Conservation (phyloP, 2,113 vertebrate genomes). For the Coracopsis vasa region DNA sequence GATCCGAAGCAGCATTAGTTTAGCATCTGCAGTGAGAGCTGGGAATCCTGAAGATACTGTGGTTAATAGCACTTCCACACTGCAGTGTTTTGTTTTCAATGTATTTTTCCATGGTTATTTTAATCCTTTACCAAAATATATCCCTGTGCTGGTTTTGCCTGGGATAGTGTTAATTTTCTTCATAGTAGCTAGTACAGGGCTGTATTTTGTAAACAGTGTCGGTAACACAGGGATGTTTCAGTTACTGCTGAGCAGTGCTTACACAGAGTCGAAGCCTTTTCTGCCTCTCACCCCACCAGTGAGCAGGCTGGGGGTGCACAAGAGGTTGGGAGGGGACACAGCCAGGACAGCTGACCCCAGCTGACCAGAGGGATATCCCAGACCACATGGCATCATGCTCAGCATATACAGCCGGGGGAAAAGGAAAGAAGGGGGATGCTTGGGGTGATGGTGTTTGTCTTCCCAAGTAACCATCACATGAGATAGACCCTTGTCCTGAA, state of each 20-base stretch:
- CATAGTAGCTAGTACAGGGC: not conserved
- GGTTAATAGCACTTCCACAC: not conserved
- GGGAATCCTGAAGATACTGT: not conserved
- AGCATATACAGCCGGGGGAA: not conserved
- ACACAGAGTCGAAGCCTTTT: not conserved
- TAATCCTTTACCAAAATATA: not conserved
- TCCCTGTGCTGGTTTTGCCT: not conserved
- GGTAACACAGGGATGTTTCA: not conserved
- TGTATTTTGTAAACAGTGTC: not conserved
- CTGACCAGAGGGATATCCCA: not conserved
- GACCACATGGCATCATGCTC: not conserved
- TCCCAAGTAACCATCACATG: rapidly evolving
- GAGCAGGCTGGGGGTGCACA: not conserved
- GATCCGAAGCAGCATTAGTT: not conserved
- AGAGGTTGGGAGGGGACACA: not conserved
- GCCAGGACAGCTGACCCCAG: not conserved
- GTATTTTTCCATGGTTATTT: not conserved
- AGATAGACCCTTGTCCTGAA: not conserved
- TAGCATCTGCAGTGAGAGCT: not conserved
- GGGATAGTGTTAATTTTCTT: not conserved
- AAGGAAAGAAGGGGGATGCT: not conserved
- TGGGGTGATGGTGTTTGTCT: not conserved
- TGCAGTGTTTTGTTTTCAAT: not conserved
- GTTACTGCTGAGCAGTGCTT: not conserved
- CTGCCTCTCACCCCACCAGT: not conserved